phyloP scores from a whole-genome alignment of 2,797 vertebrate genomes.

The Eidolon dupreanum region DNA sequence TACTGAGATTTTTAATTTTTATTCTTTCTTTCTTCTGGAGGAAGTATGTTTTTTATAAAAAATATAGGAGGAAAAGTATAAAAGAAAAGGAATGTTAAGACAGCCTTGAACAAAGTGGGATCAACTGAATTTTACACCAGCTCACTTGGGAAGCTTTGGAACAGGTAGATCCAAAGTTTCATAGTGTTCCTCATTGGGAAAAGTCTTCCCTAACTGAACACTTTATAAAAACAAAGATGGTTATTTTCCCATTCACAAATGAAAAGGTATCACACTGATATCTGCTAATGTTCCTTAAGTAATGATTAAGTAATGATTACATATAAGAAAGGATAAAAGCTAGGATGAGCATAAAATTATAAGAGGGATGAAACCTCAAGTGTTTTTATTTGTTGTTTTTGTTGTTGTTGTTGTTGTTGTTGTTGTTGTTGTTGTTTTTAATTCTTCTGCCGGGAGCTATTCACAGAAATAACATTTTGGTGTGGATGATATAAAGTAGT shows the following conservation, averaged over 20 bases:
- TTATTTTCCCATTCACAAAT: constrained; percentile 19
- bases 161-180: constrained; percentile 50
- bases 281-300: constrained; percentile 18
- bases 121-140: constrained; percentile 66
- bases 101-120: constrained; percentile 71
- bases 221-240: background rate
- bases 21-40: constrained; percentile 56
- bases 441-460: background rate
- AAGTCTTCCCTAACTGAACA: constrained; percentile 7
- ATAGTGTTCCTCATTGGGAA: background rate
- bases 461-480: constrained; percentile 45
- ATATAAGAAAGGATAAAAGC: constrained; percentile 38
- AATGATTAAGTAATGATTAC: constrained; percentile 12
- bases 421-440: background rate
- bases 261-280: background rate
- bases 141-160: constrained; percentile 65
- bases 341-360: background rate
- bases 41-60: constrained; percentile 1
- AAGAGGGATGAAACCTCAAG: constrained; percentile 30
- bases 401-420: background rate
- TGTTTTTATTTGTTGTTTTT: background rate
- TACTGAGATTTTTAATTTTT: constrained; percentile 52
- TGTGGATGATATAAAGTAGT: background rate
- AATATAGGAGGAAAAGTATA: too few species aligned
- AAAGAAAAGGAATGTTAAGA: background rate